Evolutionary conservation across 2,113 vertebrate genomes (phyloP).

Genomic region (Pogona vitticeps): DNA sequence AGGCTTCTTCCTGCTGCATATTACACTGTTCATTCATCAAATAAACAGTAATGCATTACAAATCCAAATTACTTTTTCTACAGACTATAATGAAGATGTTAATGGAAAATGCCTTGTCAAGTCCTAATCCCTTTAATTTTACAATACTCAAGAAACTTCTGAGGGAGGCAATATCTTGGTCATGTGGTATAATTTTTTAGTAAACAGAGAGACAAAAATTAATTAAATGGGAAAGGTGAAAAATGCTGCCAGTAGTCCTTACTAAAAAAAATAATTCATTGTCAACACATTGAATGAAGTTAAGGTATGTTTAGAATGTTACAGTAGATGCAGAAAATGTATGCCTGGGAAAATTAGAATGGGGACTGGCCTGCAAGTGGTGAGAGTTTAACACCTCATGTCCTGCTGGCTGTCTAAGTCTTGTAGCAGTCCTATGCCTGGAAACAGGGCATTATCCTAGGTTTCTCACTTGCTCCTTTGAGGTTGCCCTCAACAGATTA

Average conservation of each 20-base stretch:
- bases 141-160: slow-evolving; percentile 27
- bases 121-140: slow-evolving; percentile 53
- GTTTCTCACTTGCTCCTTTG: too few species aligned
- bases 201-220: slow-evolving; percentile 17
- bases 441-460: too few species aligned
- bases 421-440: too few species aligned
- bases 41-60: slow-evolving; percentile 43
- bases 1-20: slow-evolving; percentile 25
- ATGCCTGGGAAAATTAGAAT: neutral
- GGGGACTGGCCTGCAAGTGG: neutral
- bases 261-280: slow-evolving; percentile 15
- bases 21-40: slow-evolving; percentile 41
- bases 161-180: slow-evolving; percentile 31
- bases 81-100: slow-evolving; percentile 54
- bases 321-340: too few species aligned
- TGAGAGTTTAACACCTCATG: neutral
- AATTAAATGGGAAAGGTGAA: too few species aligned
- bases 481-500: too few species aligned
- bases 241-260: slow-evolving; percentile 7
- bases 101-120: slow-evolving; percentile 51
- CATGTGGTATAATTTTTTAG: slow-evolving; percentile 43
- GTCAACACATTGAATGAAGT: slow-evolving; percentile 46
- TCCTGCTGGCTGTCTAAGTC: neutral
- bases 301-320: neutral
- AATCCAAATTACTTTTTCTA: slow-evolving; percentile 54